A percentile compares a stretch with the other conserved stretches of the same genome.
phyloP scores from a whole-genome alignment of 2,113 vertebrate species.

The Perca flavescens region DNA sequence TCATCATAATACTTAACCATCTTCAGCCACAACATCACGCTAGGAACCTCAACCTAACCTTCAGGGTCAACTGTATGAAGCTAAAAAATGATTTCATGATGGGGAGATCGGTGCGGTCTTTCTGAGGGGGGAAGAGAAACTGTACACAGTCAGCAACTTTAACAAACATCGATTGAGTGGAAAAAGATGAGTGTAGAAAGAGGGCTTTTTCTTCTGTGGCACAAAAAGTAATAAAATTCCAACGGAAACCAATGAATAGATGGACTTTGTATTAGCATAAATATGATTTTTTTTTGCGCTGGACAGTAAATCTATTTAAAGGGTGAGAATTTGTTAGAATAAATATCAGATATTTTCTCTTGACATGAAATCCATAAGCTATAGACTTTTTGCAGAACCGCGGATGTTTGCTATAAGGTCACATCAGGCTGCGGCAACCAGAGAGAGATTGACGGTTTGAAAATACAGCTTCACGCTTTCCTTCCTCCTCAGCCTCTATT shows the following conservation, averaged over 20 bases:
- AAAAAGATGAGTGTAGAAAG: slow-evolving; percentile 63
- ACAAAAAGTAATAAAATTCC: slow-evolving; percentile 76
- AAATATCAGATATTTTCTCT: slow-evolving; percentile 78
- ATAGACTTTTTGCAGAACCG: slow-evolving; percentile 76
- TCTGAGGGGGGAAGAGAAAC: slow-evolving; percentile 16
- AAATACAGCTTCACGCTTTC: slow-evolving; percentile 45
- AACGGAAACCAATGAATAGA: slow-evolving; percentile 77
- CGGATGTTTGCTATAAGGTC: slow-evolving; percentile 77
- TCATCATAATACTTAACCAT: slow-evolving; percentile 77
- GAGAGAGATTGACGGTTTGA: slow-evolving; percentile 58
- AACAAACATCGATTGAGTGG: slow-evolving; percentile 66
- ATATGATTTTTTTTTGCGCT: slow-evolving; percentile 67
- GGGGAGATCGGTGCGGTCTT: slow-evolving; percentile 25
- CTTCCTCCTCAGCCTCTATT: slow-evolving; percentile 46
- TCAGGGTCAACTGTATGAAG: slow-evolving; percentile 59
- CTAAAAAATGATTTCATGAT: slow-evolving; percentile 45
- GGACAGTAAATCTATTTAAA: slow-evolving; percentile 81
- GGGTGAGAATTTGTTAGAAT: slow-evolving; percentile 75
- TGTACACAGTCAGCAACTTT: slow-evolving; percentile 74
- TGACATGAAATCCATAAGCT: slow-evolving; percentile 79
- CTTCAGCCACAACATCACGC: slow-evolving; percentile 55
- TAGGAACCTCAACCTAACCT: slow-evolving; percentile 59
- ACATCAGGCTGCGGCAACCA: slow-evolving; percentile 54
- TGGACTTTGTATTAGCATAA: slow-evolving; percentile 78
- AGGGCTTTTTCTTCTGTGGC: slow-evolving; percentile 54